Evolutionary conservation across 2,113 vertebrate genomes (phyloP).

Genomic region (Nyctibius bracteatus): DNA sequence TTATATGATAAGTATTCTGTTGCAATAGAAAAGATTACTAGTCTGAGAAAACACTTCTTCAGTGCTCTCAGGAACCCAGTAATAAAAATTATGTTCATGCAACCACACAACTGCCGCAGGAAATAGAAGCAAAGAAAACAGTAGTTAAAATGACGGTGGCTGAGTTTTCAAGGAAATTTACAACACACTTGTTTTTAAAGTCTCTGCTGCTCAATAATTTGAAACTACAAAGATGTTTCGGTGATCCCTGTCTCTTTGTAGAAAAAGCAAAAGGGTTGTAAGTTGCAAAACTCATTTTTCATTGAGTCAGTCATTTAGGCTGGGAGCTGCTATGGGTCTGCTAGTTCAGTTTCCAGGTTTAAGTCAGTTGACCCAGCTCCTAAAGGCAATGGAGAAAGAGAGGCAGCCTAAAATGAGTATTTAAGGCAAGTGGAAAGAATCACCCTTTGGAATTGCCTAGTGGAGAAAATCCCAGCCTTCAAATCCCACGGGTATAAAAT

Average conservation of each 20-base stretch:
- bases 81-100: background rate
- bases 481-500: background rate
- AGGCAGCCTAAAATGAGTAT: background rate
- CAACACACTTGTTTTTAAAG: background rate
- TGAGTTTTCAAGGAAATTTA: background rate
- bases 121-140: background rate
- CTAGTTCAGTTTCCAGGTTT: background rate
- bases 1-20: background rate
- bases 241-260: background rate
- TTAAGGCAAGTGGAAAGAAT: background rate
- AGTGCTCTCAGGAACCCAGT: background rate
- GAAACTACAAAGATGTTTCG: background rate
- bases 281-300: background rate
- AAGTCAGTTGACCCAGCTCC: background rate
- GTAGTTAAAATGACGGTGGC: background rate
- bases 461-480: background rate
- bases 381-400: background rate
- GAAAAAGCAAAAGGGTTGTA: background rate
- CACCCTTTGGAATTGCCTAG: background rate
- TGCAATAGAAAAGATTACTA: background rate
- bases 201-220: background rate
- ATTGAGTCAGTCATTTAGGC: background rate
- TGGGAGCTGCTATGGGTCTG: background rate
- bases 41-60: background rate
- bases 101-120: accelerated